A percentile compares a stretch with the other conserved stretches of the same genome.
Conservation (phyloP, 2,888 invertebrate species). For the Cotesia congregata region DNA sequence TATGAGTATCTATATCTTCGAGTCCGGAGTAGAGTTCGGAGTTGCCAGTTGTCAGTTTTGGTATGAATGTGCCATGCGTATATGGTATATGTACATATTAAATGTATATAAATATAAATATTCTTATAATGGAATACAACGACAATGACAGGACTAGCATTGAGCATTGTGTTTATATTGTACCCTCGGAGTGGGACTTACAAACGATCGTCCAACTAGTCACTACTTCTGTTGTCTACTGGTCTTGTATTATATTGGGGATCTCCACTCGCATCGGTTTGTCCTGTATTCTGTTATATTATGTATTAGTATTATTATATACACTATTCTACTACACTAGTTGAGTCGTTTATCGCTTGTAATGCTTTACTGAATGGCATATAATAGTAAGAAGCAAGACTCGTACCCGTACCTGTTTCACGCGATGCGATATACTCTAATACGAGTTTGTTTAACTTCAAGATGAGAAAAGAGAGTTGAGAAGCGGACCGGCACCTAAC, state of each 20-base stretch:
- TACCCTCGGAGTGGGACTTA: neutral
- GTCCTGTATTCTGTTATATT: no score
- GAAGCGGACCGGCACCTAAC: conserved; percentile 8
- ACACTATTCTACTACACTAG: no score
- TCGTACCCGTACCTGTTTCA: conserved; percentile 58
- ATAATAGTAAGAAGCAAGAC: neutral
- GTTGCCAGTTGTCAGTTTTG: no score
- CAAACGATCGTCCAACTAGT: conserved; percentile 15
- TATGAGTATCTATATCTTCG: no score
- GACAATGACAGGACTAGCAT: neutral
- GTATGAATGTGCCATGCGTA: no score
- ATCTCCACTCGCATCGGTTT: no score
- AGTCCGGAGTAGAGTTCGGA: no score
- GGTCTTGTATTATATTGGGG: conserved; percentile 26
- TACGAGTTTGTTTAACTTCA: neutral
- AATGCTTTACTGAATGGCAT: conserved; percentile 45
- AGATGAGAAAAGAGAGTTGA: conserved; percentile 6
- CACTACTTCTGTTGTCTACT: conserved; percentile 29
- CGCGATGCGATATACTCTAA: conserved; percentile 38
- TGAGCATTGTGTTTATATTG: neutral
- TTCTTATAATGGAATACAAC: neutral
- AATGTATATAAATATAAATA: neutral
- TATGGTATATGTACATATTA: no score
- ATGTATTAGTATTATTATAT: neutral
- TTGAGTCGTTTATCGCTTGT: conserved; percentile 42